Base-by-base conservation (phyloP, 2,888 invertebrate genomes). In the Galerucella pusilla region DNA sequence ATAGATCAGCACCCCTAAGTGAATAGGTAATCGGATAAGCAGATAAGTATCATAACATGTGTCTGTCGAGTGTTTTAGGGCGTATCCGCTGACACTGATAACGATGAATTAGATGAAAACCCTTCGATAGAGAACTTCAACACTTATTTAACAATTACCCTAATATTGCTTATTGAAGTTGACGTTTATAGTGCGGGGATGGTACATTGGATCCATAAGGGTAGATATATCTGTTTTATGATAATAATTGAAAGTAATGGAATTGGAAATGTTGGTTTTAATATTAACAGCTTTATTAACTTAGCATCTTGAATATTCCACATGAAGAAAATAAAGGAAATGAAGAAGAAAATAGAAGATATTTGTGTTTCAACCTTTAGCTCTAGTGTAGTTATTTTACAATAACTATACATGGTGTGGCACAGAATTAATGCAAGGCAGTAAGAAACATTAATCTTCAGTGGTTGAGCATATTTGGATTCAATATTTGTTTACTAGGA, bases 1-100 rank as follows among this genome's bases (percentile, higher is more conserved):
- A 67, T 46, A 66, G 75, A 75, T 75, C 72, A 71, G 65, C 72
- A 59, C 60, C 79, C 76, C 74, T 72, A 75, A 66, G 65, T 69
- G 74, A 75, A 74, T 77, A 79, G 80, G 82, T 84, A 83, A 84
- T 83, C 83, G 79, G 85, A 85, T 85, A 83, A 84, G 82, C 76
- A 83, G 85, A 87, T 86, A 87, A 85, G 84, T 82, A 86, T 86
- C 87, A 84, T 81, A 85, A 87, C 86, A 86, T 86, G 86, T 87
- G 86, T 83, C 80, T 84, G 85, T 83, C 78, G 82, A 83, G 83
- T 83, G 84, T 83, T 83, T 83, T 82, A 81, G 81, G 81, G 82
- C 77, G 78, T 78, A 45, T 75, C 71, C 74, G 46, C 66, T 76
- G 77, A 81, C 79, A 78, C 78, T 78, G 79, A 78, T 80, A 80